phyloP scores from a whole-genome alignment of 2,113 vertebrate species.

The Picathartes gymnocephalus region DNA sequence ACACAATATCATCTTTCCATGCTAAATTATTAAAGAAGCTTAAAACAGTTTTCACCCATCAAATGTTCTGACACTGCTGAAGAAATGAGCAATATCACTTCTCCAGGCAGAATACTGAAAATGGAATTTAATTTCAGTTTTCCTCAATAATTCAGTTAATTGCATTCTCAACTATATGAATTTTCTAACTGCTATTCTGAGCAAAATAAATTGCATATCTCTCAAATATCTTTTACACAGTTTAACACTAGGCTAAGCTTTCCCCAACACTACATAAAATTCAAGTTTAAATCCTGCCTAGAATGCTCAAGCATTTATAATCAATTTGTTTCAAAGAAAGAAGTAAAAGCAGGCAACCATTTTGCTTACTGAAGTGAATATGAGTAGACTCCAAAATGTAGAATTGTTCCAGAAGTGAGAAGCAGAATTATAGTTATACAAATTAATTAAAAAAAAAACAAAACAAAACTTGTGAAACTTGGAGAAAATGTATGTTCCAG shows the following conservation, averaged over 20 bases:
- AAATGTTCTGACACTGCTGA: not conserved
- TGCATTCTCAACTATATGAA: not conserved
- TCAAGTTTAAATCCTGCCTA: not conserved
- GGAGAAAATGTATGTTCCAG: not conserved
- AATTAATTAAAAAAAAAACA: not conserved
- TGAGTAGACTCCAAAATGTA: not conserved
- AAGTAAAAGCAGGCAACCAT: not conserved
- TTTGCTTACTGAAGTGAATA: not conserved
- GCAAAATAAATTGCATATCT: not conserved
- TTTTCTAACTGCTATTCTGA: not conserved
- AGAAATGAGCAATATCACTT: not conserved
- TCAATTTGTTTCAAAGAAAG: not conserved
- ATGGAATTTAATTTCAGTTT: slow-evolving; percentile 3
- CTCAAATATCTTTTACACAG: not conserved
- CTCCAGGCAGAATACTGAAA: not conserved
- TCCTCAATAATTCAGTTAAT: not conserved
- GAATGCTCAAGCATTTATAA: not conserved
- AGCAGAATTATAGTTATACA: not conserved
- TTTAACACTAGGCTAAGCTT: not conserved
- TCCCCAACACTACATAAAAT: not conserved
- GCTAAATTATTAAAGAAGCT: slow-evolving; percentile 1
- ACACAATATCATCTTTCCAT: not conserved
- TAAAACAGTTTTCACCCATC: not conserved
- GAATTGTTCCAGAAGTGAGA: not conserved
- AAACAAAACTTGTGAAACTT: not conserved